Conservation (phyloP, 2,797 vertebrate genomes). For the Gallinago solitaria region DNA sequence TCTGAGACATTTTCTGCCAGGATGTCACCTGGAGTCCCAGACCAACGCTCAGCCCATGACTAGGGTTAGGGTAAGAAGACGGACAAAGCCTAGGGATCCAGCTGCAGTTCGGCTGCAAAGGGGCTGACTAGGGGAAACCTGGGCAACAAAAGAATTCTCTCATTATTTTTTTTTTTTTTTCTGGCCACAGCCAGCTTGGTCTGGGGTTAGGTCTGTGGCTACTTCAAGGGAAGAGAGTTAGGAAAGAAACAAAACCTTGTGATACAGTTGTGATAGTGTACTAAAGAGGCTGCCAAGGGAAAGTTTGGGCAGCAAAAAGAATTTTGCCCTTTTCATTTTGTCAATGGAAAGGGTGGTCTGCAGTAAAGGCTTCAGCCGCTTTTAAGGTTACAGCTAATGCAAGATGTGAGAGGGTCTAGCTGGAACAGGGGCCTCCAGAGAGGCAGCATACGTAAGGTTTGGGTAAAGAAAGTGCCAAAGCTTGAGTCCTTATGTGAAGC, state of each 20-base stretch:
- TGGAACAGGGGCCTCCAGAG: background rate
- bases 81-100: background rate
- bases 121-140: background rate
- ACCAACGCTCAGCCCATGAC: background rate
- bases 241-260: background rate
- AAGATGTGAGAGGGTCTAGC: background rate
- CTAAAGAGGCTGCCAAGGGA: background rate
- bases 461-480: background rate
- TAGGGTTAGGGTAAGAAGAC: background rate
- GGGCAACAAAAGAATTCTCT: background rate
- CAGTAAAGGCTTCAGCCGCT: background rate
- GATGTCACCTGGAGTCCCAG: background rate
- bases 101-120: background rate
- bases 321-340: background rate
- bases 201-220: background rate
- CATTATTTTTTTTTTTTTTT: background rate
- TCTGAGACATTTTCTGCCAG: background rate
- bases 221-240: background rate
- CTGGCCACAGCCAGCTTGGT: background rate
- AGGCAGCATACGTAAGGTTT: background rate
- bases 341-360: background rate
- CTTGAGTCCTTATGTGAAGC: background rate
- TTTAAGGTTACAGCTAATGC: background rate
- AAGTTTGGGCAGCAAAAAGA: background rate
- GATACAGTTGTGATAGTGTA: background rate